These are phyloP conservation scores for Spinus olivaceus DNA, from an alignment of 2,797 vertebrate genomes.

Conservation along the genomic window DNA sequence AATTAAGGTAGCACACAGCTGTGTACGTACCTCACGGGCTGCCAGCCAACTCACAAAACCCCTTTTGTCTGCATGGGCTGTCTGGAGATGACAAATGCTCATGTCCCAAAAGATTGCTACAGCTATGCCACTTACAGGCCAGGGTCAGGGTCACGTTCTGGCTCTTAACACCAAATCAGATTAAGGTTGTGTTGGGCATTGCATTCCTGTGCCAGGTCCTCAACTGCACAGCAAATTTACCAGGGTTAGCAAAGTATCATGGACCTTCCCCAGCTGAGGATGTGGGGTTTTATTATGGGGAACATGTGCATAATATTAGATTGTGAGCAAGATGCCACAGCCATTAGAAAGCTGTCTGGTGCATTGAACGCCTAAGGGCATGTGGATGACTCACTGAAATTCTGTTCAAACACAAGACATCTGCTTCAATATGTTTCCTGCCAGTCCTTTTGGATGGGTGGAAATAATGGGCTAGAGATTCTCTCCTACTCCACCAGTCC, in stretches of 20 bases:
- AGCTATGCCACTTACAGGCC: neutral
- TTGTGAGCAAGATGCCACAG: neutral
- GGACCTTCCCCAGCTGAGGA: neutral
- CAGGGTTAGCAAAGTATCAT: neutral
- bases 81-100: neutral
- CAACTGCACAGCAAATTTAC: neutral
- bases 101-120: neutral
- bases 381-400: conserved; percentile 8
- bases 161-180: neutral
- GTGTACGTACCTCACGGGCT: neutral
- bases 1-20: neutral
- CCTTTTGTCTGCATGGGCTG: conserved; percentile 10
- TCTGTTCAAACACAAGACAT: conserved; percentile 18
- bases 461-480: neutral
- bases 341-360: conserved; percentile 7
- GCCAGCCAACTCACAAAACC: neutral
- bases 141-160: neutral
- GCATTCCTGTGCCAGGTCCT: neutral
- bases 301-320: neutral
- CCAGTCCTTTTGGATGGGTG: neutral
- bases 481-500: neutral
- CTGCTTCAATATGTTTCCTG: conserved; percentile 43
- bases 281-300: neutral
- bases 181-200: neutral
- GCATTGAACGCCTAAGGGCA: neutral